Conservation (phyloP, 2,888 invertebrate genomes). For the Thera obeliscata region DNA sequence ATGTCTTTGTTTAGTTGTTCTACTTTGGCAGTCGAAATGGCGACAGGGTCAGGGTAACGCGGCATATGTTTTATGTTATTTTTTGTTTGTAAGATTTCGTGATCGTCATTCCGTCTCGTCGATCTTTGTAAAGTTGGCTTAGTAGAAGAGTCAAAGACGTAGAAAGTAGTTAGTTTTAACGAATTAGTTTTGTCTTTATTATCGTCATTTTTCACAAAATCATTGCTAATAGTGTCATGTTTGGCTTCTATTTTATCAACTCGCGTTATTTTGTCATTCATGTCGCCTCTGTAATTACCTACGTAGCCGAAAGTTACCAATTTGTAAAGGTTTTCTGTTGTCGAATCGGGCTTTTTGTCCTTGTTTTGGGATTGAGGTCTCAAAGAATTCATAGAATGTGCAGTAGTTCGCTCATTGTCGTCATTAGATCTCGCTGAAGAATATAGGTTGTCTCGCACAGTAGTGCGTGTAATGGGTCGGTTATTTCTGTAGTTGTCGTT, state of each 20-base stretch:
- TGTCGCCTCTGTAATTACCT: slow-evolving; percentile 72
- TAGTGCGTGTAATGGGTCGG: slow-evolving; percentile 58
- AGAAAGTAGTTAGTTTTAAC: slow-evolving; percentile 74
- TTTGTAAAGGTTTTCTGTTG: slow-evolving; percentile 75
- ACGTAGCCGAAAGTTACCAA: slow-evolving; percentile 80
- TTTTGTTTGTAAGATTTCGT: slow-evolving; percentile 49
- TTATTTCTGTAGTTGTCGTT: slow-evolving; percentile 61
- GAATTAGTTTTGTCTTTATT: slow-evolving; percentile 47
- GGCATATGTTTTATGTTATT: slow-evolving; percentile 47
- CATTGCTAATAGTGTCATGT: slow-evolving; percentile 64
- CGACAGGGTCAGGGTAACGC: slow-evolving; percentile 24
- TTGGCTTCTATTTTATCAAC: slow-evolving; percentile 40
- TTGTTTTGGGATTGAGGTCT: slow-evolving; percentile 35
- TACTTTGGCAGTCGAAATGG: slow-evolving; percentile 10
- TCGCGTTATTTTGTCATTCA: slow-evolving; percentile 40
- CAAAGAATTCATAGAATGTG: slow-evolving; percentile 13
- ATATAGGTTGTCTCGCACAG: slow-evolving; percentile 49
- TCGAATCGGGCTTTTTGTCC: slow-evolving; percentile 47
- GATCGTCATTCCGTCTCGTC: slow-evolving; percentile 72
- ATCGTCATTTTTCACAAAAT: slow-evolving; percentile 56
- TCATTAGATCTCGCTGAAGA: slow-evolving; percentile 76
- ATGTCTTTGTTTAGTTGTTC: slow-evolving; percentile 23
- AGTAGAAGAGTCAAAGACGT: slow-evolving; percentile 72
- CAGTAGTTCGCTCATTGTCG: slow-evolving; percentile 47
- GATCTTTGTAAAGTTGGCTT: slow-evolving; percentile 72